Evolutionary conservation across 2,113 vertebrate species (phyloP).

Genomic region (Phrynosoma platyrhinos): DNA sequence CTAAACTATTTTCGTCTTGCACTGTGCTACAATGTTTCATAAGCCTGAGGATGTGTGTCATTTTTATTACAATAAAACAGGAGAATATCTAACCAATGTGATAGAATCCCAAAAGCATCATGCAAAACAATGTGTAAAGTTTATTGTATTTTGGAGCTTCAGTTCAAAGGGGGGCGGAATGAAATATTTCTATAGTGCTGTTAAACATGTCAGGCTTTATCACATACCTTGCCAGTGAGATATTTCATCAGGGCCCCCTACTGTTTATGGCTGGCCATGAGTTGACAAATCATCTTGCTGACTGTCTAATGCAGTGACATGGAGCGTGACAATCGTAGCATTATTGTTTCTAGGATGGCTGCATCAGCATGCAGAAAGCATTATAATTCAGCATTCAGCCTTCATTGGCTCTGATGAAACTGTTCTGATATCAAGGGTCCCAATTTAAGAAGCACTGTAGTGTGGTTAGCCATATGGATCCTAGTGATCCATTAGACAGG

Average conservation of each 20-base stretch:
- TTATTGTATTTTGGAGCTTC: not conserved
- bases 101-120: slow-evolving; percentile 47
- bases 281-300: not conserved
- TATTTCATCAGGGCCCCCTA: not conserved
- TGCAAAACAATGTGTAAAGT: not conserved
- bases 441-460: not conserved
- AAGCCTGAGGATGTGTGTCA: slow-evolving; percentile 40
- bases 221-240: not conserved
- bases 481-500: not conserved
- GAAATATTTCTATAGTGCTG: not conserved
- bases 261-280: not conserved
- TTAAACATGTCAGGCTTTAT: not conserved
- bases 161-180: not conserved
- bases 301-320: not conserved
- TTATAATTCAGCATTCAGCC: not conserved
- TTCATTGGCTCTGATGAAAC: not conserved
- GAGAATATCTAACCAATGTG: slow-evolving; percentile 17
- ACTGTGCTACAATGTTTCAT: slow-evolving; percentile 39
- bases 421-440: not conserved
- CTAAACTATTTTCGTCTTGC: slow-evolving; percentile 59
- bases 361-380: not conserved
- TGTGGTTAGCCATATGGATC: not conserved
- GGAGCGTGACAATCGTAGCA: not conserved
- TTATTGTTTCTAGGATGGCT: not conserved
- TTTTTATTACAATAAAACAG: slow-evolving; percentile 28